Evolutionary conservation across 2,797 vertebrate genomes (phyloP).

Genomic region (Hyperoplus lanceolatus): DNA sequence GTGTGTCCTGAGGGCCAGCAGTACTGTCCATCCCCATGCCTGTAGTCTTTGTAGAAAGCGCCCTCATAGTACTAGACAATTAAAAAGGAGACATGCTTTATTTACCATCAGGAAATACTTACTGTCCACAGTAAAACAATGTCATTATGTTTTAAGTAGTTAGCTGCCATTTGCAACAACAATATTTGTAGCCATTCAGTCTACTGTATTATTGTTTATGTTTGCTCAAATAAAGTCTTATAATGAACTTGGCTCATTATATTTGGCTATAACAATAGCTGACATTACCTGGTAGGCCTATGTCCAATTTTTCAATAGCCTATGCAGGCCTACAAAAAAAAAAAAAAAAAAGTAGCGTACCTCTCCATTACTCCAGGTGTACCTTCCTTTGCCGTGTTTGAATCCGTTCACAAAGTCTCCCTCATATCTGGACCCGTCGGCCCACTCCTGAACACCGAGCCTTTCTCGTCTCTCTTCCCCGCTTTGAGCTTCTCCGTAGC

Average conservation of each 20-base stretch:
- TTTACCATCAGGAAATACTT: not conserved
- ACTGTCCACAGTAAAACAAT: not conserved
- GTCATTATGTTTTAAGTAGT: not conserved
- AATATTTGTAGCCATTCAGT: not conserved
- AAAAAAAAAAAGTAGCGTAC: conserved; percentile 35
- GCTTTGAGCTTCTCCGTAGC: not conserved
- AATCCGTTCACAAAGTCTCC: conserved; percentile 83
- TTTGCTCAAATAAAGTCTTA: not conserved
- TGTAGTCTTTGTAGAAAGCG: conserved; percentile 89
- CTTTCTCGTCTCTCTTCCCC: not conserved
- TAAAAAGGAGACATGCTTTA: not conserved
- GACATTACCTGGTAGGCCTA: no score
- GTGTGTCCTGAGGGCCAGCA: conserved; percentile 87
- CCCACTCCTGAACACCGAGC: conserved; percentile 81
- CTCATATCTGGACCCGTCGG: conserved; percentile 86
- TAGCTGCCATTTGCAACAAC: not conserved
- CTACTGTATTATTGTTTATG: not conserved
- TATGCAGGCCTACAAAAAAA: no score
- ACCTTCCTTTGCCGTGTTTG: conserved; percentile 86
- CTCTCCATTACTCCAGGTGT: conserved; percentile 72
- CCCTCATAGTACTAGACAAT: conserved; percentile 86
- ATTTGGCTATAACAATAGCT: no score
- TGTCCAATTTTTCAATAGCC: no score
- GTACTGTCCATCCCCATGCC: conserved; percentile 88
- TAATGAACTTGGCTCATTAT: not conserved